Conservation (phyloP, 2,113 vertebrate genomes). For the Aepyceros melampus region DNA sequence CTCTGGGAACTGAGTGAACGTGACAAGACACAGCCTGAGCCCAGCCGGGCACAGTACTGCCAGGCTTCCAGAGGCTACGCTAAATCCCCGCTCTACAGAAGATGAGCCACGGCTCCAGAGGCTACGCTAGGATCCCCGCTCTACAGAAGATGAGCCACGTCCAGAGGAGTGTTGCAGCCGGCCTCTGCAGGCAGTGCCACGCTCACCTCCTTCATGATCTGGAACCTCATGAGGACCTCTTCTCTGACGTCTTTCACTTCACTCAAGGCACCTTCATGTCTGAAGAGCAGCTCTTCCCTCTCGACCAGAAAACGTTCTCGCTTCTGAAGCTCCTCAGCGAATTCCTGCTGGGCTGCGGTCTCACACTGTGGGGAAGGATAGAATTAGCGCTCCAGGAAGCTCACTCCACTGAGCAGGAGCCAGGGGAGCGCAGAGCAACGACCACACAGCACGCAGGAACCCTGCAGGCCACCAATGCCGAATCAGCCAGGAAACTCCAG, state of each 20-base stretch:
- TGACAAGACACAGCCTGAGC: not conserved
- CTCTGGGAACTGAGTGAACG: not conserved
- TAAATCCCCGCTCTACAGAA: not conserved
- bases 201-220: slow-evolving; percentile 86
- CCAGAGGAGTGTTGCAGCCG: not conserved
- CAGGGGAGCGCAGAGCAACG: not conserved
- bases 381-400: not conserved
- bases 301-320: slow-evolving; percentile 79
- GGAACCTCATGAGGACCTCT: slow-evolving; percentile 80
- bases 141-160: not conserved
- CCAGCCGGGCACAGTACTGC: not conserved
- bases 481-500: not conserved
- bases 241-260: slow-evolving; percentile 84
- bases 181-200: not conserved
- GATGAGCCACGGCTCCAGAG: not conserved
- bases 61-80: not conserved
- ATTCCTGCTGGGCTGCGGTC: slow-evolving; percentile 83
- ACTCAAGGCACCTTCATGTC: slow-evolving; percentile 81
- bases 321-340: slow-evolving; percentile 84
- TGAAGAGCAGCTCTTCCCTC: slow-evolving; percentile 82
- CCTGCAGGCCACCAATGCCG: not conserved
- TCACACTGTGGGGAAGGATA: slow-evolving; percentile 79
- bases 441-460: not conserved
- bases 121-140: not conserved
- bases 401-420: not conserved